Evolutionary conservation across 1,140 invertebrate genomes (phyloP).

Genomic region (Caenorhabditis inopinata): DNA sequence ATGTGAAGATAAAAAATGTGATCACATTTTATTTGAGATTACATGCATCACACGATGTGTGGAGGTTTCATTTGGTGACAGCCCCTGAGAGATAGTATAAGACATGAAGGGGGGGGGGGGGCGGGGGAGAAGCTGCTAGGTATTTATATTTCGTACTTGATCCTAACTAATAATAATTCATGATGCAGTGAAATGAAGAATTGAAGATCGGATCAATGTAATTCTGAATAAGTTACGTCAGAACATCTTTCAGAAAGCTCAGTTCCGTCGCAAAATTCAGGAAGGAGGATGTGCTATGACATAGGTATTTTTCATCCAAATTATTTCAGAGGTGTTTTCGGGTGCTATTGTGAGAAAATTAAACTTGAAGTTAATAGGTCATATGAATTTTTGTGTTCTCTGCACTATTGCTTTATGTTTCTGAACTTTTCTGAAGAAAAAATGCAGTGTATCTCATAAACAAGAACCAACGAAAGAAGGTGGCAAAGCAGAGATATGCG

Average conservation of each 20-base stretch:
- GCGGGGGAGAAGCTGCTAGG: no score
- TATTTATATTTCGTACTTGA: constrained; percentile 13
- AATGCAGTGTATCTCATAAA: not conserved
- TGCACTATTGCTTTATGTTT: not conserved
- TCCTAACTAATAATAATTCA: constrained; percentile 5
- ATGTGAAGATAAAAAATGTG: not conserved
- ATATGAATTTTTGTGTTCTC: not conserved
- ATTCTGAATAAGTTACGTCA: constrained; percentile 18
- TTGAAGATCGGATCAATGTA: not conserved
- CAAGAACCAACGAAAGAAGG: not conserved
- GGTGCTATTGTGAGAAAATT: no score
- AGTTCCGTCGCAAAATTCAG: not conserved
- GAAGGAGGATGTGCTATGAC: no score
- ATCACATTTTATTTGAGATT: constrained; percentile 25
- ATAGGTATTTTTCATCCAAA: no score
- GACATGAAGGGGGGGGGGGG: no score
- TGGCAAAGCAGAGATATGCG: not conserved
- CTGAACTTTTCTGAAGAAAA: not conserved
- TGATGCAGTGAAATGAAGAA: not conserved
- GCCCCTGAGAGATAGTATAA: not conserved
- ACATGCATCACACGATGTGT: constrained; percentile 3
- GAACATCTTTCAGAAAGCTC: not conserved
- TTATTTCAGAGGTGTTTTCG: no score
- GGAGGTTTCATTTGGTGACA: not conserved
- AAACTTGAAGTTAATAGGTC: no score